Evolutionary conservation across 2,797 vertebrate genomes (phyloP).

Genomic region (Siniperca undulata): DNA sequence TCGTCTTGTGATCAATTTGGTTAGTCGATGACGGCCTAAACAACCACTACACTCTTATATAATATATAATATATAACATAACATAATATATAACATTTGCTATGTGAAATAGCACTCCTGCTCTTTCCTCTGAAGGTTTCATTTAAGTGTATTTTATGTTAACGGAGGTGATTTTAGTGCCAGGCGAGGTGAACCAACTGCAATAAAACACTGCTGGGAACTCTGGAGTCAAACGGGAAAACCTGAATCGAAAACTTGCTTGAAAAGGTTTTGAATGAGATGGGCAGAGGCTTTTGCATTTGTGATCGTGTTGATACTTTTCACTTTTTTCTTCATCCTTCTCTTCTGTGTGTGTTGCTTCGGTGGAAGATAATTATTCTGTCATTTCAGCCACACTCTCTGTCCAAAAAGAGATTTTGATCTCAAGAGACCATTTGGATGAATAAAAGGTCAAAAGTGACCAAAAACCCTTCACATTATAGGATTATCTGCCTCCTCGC

Average conservation of each 20-base stretch:
- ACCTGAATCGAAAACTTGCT: neutral
- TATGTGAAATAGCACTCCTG: neutral
- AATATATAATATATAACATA: too few species aligned
- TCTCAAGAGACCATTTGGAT: slow-evolving; percentile 5
- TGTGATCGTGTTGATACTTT: neutral
- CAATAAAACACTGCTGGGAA: neutral
- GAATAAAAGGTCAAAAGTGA: slow-evolving; percentile 36
- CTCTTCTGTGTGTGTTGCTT: neutral
- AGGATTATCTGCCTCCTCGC: slow-evolving; percentile 20
- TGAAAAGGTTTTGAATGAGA: neutral
- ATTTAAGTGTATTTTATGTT: neutral
- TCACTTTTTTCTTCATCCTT: neutral
- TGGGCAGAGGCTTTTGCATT: neutral
- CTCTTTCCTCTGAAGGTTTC: neutral
- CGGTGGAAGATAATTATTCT: slow-evolving; percentile 16
- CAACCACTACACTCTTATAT: neutral
- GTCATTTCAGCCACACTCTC: slow-evolving; percentile 9
- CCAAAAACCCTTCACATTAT: neutral
- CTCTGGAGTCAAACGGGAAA: neutral
- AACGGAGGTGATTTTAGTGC: neutral
- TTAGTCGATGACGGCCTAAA: neutral
- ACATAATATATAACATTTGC: neutral
- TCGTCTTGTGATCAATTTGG: neutral
- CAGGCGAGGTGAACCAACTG: neutral
- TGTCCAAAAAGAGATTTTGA: slow-evolving; percentile 7